A percentile compares a stretch with the other conserved stretches of the same genome.
phyloP scores from a whole-genome alignment of 1,140 invertebrate species.

The Apocrypta bakeri region DNA sequence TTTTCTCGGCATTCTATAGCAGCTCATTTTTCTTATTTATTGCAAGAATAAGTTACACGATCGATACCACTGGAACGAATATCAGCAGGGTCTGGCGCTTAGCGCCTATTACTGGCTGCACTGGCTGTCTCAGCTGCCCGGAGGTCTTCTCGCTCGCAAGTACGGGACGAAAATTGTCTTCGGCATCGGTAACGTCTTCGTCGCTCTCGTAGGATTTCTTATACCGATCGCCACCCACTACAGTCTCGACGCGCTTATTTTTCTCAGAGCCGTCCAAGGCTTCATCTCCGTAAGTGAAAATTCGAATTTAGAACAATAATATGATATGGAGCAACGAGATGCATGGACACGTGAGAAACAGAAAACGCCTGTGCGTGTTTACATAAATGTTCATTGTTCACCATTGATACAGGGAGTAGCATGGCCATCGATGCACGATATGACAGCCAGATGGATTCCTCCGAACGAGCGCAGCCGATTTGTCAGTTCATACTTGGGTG shows the following conservation, averaged over 20 bases:
- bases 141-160: conserved; percentile 81
- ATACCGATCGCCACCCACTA: conserved; percentile 80
- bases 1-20: too few species aligned
- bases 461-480: conserved; percentile 86
- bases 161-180: conserved; percentile 84
- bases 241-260: conserved; percentile 78
- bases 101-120: conserved; percentile 86
- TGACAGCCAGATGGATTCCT: conserved; percentile 90
- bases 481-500: conserved; percentile 82
- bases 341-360: too few species aligned
- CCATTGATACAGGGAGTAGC: conserved; percentile 80
- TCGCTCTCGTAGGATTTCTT: conserved; percentile 81
- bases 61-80: conserved; percentile 81
- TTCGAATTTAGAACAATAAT: too few species aligned
- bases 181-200: conserved; percentile 80
- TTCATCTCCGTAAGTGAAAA: conserved; percentile 80
- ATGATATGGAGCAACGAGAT: too few species aligned
- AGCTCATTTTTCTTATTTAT: too few species aligned
- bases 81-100: conserved; percentile 80
- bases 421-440: conserved; percentile 88
- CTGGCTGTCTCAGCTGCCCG: conserved; percentile 83
- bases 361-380: too few species aligned
- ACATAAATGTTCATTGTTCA: background rate
- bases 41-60: conserved; percentile 57
- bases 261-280: conserved; percentile 82